phyloP scores from a whole-genome alignment of 2,888 invertebrate species.

The Mythimna pallens region DNA sequence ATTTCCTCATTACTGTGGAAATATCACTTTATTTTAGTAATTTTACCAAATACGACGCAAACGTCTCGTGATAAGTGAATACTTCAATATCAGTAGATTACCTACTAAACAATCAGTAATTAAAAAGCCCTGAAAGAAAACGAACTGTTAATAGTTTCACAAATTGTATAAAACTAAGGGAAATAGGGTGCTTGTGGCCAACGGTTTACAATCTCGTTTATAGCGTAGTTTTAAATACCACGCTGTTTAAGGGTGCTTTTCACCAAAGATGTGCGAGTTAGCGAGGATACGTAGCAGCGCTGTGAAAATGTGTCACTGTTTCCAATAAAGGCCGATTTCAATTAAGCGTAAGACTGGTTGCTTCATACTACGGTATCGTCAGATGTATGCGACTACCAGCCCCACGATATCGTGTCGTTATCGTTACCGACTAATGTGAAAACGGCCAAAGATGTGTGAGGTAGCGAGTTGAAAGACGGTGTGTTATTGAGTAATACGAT shows the following conservation, averaged over 20 bases:
- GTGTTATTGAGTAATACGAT: not conserved
- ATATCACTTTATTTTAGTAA: not conserved
- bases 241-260: slow-evolving; percentile 13
- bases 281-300: not conserved
- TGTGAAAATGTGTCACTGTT: not conserved
- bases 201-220: slow-evolving; percentile 45
- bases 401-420: too few relatives aligned
- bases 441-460: too few relatives aligned
- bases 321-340: too few relatives aligned
- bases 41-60: not conserved
- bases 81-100: slow-evolving; percentile 22
- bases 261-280: not conserved
- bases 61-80: not conserved
- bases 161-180: slow-evolving; percentile 29
- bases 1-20: not conserved
- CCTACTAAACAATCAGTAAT: slow-evolving; percentile 3
- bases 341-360: too few relatives aligned
- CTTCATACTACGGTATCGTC: too few relatives aligned
- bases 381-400: too few relatives aligned
- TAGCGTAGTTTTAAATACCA: slow-evolving; percentile 47
- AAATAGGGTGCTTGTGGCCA: slow-evolving; percentile 12
- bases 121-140: slow-evolving; percentile 32
- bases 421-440: too few relatives aligned
- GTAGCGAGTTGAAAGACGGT: not conserved
- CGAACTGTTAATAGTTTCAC: slow-evolving; percentile 28